Evolutionary conservation across 2,113 vertebrate species (phyloP), one percentile per base, ranked within the genome.

Genomic region (Amphilophus citrinellus): DNA sequence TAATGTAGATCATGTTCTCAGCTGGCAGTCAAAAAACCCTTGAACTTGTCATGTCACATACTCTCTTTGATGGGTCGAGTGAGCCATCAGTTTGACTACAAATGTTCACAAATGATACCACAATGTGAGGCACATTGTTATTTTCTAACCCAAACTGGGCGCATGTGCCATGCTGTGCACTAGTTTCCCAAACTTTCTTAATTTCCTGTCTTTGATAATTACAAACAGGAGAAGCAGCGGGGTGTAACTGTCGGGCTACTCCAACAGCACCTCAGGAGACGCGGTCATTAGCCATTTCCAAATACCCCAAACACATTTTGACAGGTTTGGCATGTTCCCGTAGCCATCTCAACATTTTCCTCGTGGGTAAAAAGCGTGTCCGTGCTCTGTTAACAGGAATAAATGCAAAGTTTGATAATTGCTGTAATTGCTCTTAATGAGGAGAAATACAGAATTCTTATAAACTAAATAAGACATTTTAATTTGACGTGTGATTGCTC

Each of bases 221-320:
- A 11, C 24, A 86, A 58, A 58, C 6, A 32, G 75, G 17, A 75
- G 14, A 68, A 3, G 57, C 24, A 35, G 47, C 63, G 56, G 61
- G 20, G 57, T 4, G 2, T 35, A 75, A 37, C 68, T 68, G 6
- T 32, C 32, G 57, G 39, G 68, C 82, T 60, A 37, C 39, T 59
- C 57, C 71, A 66, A 59, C 50, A 71, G 35, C 32, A 85, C 80
- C 53, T 32, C 32, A 11, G 79, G 79, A 82, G 80, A 66, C 77
- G 44, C 18, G n/a, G 75, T 87, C 84, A 87, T 89, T 84, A 87
- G 71, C 63, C 22, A 76, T 77, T 62, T 79, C 42, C 57, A 82
- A 86, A 89, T 87, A 76, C 59, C 58, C 30, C 68, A 86, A 86
- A 89, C 61, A 82, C 82, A 79, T 78, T 66, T 65, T 58, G 76